phyloP scores from a whole-genome alignment of 2,113 vertebrate species.

The Pica pica region DNA sequence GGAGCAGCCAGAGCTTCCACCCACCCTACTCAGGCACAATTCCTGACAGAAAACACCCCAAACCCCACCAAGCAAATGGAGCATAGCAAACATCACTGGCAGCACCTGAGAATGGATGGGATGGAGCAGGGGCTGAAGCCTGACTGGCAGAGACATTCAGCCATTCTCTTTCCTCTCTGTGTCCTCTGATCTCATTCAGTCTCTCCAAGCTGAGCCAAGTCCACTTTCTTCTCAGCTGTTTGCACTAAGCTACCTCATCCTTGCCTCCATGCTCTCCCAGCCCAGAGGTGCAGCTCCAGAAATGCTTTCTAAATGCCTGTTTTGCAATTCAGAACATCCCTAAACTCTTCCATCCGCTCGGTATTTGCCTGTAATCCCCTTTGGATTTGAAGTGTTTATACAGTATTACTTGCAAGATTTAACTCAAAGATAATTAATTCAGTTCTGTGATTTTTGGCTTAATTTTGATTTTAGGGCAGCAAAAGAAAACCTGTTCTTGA shows the following conservation, averaged over 20 bases:
- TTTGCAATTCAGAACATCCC: conserved; percentile 44
- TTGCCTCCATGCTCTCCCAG: neutral
- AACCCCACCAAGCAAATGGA: accelerated
- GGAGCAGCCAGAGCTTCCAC: neutral
- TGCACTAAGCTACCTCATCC: neutral
- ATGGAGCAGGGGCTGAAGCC: neutral
- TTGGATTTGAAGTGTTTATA: conserved; percentile 26
- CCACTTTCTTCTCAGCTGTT: neutral
- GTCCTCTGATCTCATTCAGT: neutral
- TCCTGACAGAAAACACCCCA: neutral
- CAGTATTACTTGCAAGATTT: conserved; percentile 57
- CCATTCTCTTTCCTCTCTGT: neutral
- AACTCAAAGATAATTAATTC: conserved; percentile 41
- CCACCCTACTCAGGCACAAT: neutral
- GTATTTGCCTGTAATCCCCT: conserved; percentile 37
- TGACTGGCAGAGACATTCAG: neutral
- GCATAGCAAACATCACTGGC: neutral
- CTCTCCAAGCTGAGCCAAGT: neutral
- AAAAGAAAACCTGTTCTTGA: neutral
- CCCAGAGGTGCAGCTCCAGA: neutral
- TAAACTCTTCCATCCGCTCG: conserved; percentile 26
- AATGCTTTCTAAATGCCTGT: neutral
- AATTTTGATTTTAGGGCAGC: neutral
- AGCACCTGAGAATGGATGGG: accelerated
- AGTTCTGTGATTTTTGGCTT: conserved; percentile 14